Base-by-base conservation (phyloP, 2,888 invertebrate species). In the Anthophora plumipes region DNA sequence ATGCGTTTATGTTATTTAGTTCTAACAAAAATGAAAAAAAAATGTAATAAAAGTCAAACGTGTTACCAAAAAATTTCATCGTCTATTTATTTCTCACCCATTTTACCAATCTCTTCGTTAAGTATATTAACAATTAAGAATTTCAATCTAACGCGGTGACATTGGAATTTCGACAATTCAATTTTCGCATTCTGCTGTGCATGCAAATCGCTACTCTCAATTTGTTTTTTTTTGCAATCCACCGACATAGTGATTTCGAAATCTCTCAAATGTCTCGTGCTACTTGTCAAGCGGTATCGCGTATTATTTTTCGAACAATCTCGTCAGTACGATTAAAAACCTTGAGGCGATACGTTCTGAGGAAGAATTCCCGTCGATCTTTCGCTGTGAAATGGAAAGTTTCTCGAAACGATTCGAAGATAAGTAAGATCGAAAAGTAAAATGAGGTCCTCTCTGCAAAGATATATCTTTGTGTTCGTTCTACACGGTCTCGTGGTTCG, bases 1-100 rank as follows among this genome's bases (percentile, higher is more conserved):
- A 92, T 90, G 91, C 91, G 91, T 92, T 92, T 92, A 91, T 92
- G 92, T 92, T 93, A 93, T 93, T 93, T 92, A 92, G 92, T 93
- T 92, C 88, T 92, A 92, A 92, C 86, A 91, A 87, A 90, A 91
- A 87, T 89, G 88, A 87, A 85, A 85, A 88, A 88, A 90, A 90
- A 91, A 90, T 88, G 84, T 89, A 91, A 91, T 91, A 92, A 91
- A 92, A 91, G 89, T 92, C 91, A 92, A 92, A 90, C 90, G 90
- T 92, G 92, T 92, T 92, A 92, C 90, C 88, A 89, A n/a, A n/a
- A n/a, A n/a, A 90, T 83, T n/a, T 31, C 52, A 39, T 71, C 64
- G 70, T 61, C 54, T 74, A 20, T 80, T 85, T 84, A 77, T 78
- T 64, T 59, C 41, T 60, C n/a, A 11, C 4, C 20, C 22, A n/a